Evolutionary conservation across 2,888 invertebrate genomes (phyloP).

Genomic region (Altica lythri): DNA sequence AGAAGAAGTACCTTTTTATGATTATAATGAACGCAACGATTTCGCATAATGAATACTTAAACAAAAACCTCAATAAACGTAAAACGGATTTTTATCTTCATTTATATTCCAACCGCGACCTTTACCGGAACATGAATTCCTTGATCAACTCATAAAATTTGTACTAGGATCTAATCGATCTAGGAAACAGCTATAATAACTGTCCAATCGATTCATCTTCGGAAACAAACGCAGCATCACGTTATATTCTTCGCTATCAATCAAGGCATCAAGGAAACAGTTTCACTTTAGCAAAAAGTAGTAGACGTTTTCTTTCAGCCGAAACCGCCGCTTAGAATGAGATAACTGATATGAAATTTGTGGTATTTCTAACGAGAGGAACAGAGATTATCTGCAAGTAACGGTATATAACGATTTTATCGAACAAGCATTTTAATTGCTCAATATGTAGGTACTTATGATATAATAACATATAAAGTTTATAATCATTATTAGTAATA

Average conservation of each 20-base stretch:
- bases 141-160: too few relatives aligned
- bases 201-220: conserved; percentile 2
- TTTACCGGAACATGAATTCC: too few relatives aligned
- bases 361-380: conserved; percentile 1
- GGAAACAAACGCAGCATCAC: conserved; percentile 6
- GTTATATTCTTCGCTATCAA: not conserved
- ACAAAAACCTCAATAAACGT: too few relatives aligned
- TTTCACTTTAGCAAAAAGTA: conserved; percentile 10
- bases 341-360: not conserved
- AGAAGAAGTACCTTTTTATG: too few relatives aligned
- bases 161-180: conserved; percentile 3
- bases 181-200: conserved; percentile 13
- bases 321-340: not conserved
- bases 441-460: not conserved
- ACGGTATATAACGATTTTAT: conserved; percentile 4
- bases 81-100: too few relatives aligned
- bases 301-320: conserved; percentile 2
- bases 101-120: too few relatives aligned
- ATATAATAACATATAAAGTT: not conserved
- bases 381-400: not conserved
- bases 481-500: not conserved
- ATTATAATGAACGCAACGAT: too few relatives aligned
- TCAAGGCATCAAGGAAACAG: conserved; percentile 7
- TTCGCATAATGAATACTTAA: too few relatives aligned
- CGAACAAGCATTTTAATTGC: conserved; percentile 5